Evolutionary conservation across 2,888 invertebrate species (phyloP).

Genomic region (Ophion ventricosus): DNA sequence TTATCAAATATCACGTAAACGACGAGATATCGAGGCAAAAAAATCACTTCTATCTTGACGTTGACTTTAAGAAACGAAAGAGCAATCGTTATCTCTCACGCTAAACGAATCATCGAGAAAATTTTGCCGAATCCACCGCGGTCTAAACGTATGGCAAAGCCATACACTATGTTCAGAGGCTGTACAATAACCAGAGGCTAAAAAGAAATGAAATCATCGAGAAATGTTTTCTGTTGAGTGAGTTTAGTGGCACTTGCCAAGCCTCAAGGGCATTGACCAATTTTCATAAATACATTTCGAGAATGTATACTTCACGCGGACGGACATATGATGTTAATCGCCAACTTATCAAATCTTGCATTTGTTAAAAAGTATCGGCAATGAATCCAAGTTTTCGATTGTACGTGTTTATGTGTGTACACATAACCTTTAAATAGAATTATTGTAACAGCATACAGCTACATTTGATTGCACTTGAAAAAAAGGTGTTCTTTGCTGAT

Average conservation of each 20-base stretch:
- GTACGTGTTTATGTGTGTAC: too few species aligned
- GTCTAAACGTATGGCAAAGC: neutral
- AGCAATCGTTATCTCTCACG: neutral
- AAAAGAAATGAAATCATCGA: neutral
- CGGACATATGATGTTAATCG: neutral
- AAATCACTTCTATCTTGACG: neutral
- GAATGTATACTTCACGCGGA: neutral
- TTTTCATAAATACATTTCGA: conserved; percentile 4
- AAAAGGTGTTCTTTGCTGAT: too few species aligned
- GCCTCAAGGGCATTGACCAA: conserved; percentile 14
- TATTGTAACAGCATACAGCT: too few species aligned
- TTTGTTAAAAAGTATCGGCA: neutral
- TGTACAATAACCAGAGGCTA: neutral
- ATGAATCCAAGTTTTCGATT: neutral
- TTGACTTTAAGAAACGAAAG: neutral
- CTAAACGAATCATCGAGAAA: neutral
- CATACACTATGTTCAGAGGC: neutral
- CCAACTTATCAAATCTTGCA: neutral
- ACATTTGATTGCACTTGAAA: too few species aligned
- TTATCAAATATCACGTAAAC: neutral
- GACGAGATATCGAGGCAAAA: neutral
- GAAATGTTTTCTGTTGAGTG: neutral
- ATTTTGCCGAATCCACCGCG: neutral
- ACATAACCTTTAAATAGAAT: too few species aligned
- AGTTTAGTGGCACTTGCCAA: neutral